These are phyloP conservation scores for Tetanocera ferruginea DNA, from an alignment of 2,888 invertebrate genomes.

Conservation along the genomic window DNA sequence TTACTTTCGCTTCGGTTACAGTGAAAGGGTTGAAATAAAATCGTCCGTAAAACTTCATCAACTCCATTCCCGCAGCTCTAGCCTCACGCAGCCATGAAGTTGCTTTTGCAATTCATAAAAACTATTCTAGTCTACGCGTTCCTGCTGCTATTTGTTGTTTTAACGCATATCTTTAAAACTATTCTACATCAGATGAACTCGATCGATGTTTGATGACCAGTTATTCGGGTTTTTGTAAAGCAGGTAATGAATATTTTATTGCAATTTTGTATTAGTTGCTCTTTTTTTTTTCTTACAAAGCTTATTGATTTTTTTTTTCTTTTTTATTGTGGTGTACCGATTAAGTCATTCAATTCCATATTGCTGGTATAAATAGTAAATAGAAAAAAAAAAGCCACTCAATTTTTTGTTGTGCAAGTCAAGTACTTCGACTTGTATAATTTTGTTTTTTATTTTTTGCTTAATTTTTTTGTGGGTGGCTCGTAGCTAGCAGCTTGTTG, in stretches of 20 bases:
- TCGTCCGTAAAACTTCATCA: not conserved
- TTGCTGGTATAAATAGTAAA: no score
- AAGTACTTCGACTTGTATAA: no score
- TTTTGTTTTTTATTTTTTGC: no score
- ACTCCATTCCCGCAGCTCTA: not conserved
- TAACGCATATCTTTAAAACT: conserved; percentile 50
- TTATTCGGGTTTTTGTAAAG: no score
- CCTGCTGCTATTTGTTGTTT: conserved; percentile 50
- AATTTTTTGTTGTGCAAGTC: no score
- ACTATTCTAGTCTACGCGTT: conserved; percentile 53
- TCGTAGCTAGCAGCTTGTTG: no score
- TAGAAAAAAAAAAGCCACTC: no score
- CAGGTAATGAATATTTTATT: no score
- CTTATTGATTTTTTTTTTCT: not conserved
- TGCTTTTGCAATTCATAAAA: conserved; percentile 50
- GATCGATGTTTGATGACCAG: conserved; percentile 45
- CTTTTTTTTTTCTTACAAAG: not conserved
- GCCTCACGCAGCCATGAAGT: conserved; percentile 49
- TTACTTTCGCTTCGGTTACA: not conserved
- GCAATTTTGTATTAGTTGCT: no score
- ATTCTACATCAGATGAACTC: conserved; percentile 52
- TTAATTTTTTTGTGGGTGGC: no score
- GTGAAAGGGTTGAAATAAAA: not conserved
- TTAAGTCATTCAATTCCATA: no score
- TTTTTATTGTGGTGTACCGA: not conserved